A percentile compares a stretch with the other conserved stretches of the same genome.
phyloP scores from a whole-genome alignment of 2,113 vertebrate genomes.

The Thunnus maccoyii region DNA sequence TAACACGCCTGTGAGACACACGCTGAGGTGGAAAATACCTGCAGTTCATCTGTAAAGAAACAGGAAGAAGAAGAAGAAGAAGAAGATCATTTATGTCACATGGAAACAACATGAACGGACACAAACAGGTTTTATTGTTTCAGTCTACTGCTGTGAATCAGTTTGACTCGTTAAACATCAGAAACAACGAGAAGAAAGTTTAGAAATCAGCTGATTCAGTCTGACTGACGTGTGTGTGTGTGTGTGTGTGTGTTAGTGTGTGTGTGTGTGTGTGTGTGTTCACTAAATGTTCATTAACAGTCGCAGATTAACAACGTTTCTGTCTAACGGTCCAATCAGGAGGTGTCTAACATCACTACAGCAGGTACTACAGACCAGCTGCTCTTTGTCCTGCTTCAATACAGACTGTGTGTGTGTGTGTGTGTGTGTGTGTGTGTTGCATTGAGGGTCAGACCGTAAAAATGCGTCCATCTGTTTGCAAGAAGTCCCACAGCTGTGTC shows the following conservation, averaged over 20 bases:
- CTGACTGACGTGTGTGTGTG: background rate
- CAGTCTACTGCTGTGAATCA: no score
- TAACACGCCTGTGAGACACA: no score
- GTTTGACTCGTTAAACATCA: no score
- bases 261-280: background rate
- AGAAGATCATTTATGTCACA: no score
- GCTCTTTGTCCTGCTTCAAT: conserved; percentile 61
- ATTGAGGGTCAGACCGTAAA: conserved; percentile 45
- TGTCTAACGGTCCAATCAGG: background rate
- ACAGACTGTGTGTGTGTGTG: conserved; percentile 15
- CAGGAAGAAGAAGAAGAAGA: no score
- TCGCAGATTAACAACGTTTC: background rate
- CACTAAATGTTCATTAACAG: background rate
- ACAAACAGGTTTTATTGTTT: no score
- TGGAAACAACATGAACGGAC: no score
- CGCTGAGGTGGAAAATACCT: no score
- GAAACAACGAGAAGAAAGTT: no score
- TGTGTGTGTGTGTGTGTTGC: conserved; percentile 15
- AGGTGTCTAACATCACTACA: conserved; percentile 41
- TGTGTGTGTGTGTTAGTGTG: background rate
- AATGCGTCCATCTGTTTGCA: conserved; percentile 69
- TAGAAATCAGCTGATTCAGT: background rate
- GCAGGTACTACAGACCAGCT: conserved; percentile 61
- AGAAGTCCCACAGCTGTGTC: conserved; percentile 58
- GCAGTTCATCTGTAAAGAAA: no score